Base-by-base conservation (phyloP, 2,888 invertebrate species). In the Lepeophtheirus nordmannii region DNA sequence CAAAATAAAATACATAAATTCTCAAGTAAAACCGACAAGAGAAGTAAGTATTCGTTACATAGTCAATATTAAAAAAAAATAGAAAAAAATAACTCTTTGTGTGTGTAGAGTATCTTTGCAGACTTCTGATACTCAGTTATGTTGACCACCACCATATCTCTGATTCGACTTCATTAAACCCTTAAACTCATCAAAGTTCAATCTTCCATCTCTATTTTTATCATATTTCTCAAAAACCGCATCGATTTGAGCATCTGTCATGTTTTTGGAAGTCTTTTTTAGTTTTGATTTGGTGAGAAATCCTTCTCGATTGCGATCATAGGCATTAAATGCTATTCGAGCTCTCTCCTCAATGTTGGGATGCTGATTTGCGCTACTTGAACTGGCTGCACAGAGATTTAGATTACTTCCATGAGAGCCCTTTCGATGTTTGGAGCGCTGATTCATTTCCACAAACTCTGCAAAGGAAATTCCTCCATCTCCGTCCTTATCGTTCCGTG, bases 111-210 rank as follows among this genome's bases (percentile, higher is more conserved):
- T n/a, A n/a, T n/a, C n/a, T n/a, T 30, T 30, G 30, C 30, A 5
- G 30, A 2, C 30, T 7, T 5, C 30, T 30, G 7, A 2, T 30
- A 30, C 7, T 30, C 30, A n/a, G n/a, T n/a, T n/a, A n/a, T n/a
- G n/a, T n/a, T n/a, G n/a, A n/a, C n/a, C n/a, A n/a, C 30, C 30
- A 2, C 30, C 30, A 75, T 17, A 77, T 76, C 71, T 79, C 77
- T 46, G 53, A 23, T 63, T 63, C 1, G 63, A 63, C 17, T 46
- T 37, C 63, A 63, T 63, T 17, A 63, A 23, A 9, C 53, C 56
- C 56, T 63, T 63, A 53, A 63, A 63, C 63, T 63, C 63, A 9
- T 63, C 63, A 56, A 63, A 63, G 38, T 56, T 53, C 56, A 63
- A 37, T n/a, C 38, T 63, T 11, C 63, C 63, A 23, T 63, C 63